Base-by-base conservation (phyloP, 2,113 vertebrate species). In the Lota lota region DNA sequence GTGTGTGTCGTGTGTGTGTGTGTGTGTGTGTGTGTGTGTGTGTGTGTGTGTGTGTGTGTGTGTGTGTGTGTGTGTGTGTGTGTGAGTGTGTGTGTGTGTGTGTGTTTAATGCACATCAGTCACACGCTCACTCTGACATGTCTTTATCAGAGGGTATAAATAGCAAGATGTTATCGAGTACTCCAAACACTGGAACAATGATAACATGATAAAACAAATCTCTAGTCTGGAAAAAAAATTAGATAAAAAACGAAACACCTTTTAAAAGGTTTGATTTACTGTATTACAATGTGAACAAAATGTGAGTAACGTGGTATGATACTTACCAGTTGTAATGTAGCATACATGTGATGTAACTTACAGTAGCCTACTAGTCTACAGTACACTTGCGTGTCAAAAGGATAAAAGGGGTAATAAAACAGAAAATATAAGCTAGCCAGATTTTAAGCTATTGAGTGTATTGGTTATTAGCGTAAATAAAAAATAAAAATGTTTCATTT, bases 91-190 rank as follows among this genome's bases (percentile, higher is more conserved):
- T 61, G 59, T 24, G 59, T 61, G 59, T 24, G 22, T 24, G 22
- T 22, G 28, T 33, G 28, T 33, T 33, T 33, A n/a, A n/a, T 36
- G 1, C 40, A 61, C 73, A 47, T 64, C 58, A 53, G 67, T 66
- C 82, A 82, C 64, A 61, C 79, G 72, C 56, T 79, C 56, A 8
- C 36, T 69, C 66, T 81, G 76, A 76, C 76, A 67, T 68, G 74
- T 5, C 47, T 74, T 81, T 87, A 87, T 88, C 84, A 80, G 22
- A 63, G 22, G 72, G 20, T 58, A 63, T 22, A 77, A 86, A 90
- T 89, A 87, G 77, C 58, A 70, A 79, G 72, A 72, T 76, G 77
- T 72, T 50, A 85, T 78, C 62, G 66, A 67, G 85, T 50, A 76
- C 68, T 63, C 75, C 70, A 75, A 72, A 74, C 74, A 78, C 1